phyloP scores from a whole-genome alignment of 2,888 invertebrate species.

The Drosophila demipolita region DNA sequence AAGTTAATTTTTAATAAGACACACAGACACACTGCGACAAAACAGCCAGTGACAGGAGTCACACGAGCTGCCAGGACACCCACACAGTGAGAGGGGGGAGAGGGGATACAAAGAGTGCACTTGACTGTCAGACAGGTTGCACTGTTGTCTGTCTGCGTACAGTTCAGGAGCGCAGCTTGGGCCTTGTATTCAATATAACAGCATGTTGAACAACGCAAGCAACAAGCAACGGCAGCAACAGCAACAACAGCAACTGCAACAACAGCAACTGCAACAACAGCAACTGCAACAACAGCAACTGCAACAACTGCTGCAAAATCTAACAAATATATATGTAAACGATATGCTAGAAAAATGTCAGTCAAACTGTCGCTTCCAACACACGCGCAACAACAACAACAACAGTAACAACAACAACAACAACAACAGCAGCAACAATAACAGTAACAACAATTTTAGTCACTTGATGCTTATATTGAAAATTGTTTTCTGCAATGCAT shows the following conservation, averaged over 20 bases:
- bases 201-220: slow-evolving; percentile 74
- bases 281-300: slow-evolving; percentile 27
- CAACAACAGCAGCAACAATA: slow-evolving; percentile 32
- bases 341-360: slow-evolving; percentile 84
- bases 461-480: slow-evolving; percentile 82
- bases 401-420: slow-evolving; percentile 33
- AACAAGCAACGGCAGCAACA: slow-evolving; percentile 67
- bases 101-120: slow-evolving; percentile 25
- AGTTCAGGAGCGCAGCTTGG: slow-evolving; percentile 50
- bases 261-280: slow-evolving; percentile 24
- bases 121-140: slow-evolving; percentile 62
- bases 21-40: slow-evolving; percentile 53
- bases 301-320: slow-evolving; percentile 67
- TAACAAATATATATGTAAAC: slow-evolving; percentile 79
- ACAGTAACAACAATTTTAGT: slow-evolving; percentile 63
- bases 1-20: slow-evolving; percentile 78
- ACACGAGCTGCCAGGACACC: slow-evolving; percentile 49
- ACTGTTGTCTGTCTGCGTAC: slow-evolving; percentile 55
- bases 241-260: slow-evolving; percentile 19
- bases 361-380: slow-evolving; percentile 84
- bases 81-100: slow-evolving; percentile 14
- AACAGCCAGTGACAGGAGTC: slow-evolving; percentile 77
- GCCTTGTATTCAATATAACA: slow-evolving; percentile 74
- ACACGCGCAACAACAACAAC: slow-evolving; percentile 74
- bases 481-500: slow-evolving; percentile 77